Percentiles rank a stretch among this genome's conserved stretches.
Evolutionary conservation across 2,113 vertebrate genomes (phyloP).

Genomic region (Axis porcinus): DNA sequence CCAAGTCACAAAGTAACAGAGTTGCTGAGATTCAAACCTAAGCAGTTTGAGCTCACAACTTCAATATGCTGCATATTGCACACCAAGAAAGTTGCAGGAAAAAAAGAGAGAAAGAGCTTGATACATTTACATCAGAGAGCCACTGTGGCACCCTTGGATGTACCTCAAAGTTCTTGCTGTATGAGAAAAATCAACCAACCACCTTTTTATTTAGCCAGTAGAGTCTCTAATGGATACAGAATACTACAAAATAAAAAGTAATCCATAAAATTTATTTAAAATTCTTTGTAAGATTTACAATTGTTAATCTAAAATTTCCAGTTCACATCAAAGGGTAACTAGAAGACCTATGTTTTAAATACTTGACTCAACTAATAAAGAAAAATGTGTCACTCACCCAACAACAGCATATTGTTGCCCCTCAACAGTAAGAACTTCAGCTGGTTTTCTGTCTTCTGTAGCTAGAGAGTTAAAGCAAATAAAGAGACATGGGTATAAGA

Average conservation of each 20-base stretch:
- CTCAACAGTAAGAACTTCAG: conserved; percentile 91
- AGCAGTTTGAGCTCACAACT: neutral
- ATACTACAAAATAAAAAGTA: neutral
- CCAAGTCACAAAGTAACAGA: neutral
- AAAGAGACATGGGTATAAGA: conserved; percentile 35
- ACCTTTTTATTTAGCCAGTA: neutral
- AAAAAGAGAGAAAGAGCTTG: neutral
- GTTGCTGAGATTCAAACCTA: neutral
- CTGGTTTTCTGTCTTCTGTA: conserved; percentile 89
- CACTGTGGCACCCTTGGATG: neutral
- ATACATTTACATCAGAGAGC: neutral
- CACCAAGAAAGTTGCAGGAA: neutral
- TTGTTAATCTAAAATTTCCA: conserved; percentile 25
- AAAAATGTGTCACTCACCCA: conserved; percentile 83
- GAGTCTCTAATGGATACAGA: neutral
- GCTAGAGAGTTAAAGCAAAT: conserved; percentile 76
- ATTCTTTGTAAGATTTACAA: neutral
- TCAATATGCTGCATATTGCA: neutral
- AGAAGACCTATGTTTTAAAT: conserved; percentile 9
- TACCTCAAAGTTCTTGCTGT: neutral
- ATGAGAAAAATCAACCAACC: neutral
- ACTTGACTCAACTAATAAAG: conserved; percentile 33
- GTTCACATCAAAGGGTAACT: neutral
- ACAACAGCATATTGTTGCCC: conserved; percentile 95
- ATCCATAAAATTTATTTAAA: conserved; percentile 24